Base-by-base conservation (phyloP, 2,888 invertebrate genomes). In the Oligia strigilis region DNA sequence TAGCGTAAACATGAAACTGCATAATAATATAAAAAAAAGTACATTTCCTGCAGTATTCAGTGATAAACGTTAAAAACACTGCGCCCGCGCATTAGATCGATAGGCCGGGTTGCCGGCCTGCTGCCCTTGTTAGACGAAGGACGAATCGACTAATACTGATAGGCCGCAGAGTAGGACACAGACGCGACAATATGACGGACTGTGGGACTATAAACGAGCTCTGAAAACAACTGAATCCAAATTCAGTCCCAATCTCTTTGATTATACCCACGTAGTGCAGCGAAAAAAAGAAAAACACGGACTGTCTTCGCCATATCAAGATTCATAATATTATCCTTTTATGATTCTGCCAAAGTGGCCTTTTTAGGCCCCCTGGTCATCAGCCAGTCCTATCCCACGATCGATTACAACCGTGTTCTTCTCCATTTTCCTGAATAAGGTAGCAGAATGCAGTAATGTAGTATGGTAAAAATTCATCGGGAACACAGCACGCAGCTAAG, bases 101-200 rank as follows among this genome's bases (percentile, higher is more conserved):
- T 94, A 94, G 94, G 92, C 90, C 92, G 93, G 96, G 96, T 96
- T 95, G 95, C 92, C 94, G 96, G 92, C 96, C 97, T 92, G 87
- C 72, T 93, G 96, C 96, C 96, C 97, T 96, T 97, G 96, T 95
- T 96, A 96, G 96, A 94, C 94, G 94, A 96, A 97, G 97, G 97
- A 96, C 96, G 93, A 93, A 93, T 91, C 90, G 91, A 87, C 90
- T 91, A 91, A 92, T 89, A 86, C 88, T 84, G 83, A 84, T 89
- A 90, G 72, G 79, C 36, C 69, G 49, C 14, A 89, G 86, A 89
- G 67, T 80, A 80, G 36, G 0, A 43, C 46, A 46, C 83, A 91
- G 91, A 91, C 62, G 86, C 49, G 90, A 88, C 90, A 65, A 2
- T 46, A 2, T 46, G 0, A 9, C 43, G 13, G 17, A 43, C 13